Base-by-base conservation (phyloP, 2,888 invertebrate genomes). In the Pammene aurita region DNA sequence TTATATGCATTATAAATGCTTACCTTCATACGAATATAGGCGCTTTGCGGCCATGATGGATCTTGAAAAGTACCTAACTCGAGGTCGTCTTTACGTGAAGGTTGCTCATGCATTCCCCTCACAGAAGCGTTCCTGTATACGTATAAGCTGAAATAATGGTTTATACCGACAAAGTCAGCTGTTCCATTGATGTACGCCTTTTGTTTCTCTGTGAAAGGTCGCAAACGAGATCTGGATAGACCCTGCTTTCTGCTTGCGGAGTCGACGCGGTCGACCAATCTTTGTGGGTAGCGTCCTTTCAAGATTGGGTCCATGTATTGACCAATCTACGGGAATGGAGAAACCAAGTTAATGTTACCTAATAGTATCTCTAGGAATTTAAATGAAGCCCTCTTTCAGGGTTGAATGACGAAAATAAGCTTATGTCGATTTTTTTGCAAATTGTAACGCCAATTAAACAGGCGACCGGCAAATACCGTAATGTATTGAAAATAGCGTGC, bases 221-320 rank as follows among this genome's bases (percentile, higher is more conserved):
- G 72, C 0, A 80, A 72, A 41, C 80, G 67, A n/a, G 78, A 77
- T 4, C 62, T 42, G 11, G 58, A 66, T 7, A 70, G 72, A 0
- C 79, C 78, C 70, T 80, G 77, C 0, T 46, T 58, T 1, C 62
- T 18, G 60, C 80, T 80, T 0, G 70, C 72, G 10, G 72, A 72
- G 1, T 74, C 77, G 0, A 80, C 71, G n/a, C 74, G 66, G 2
- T 75, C 67, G 11, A 73, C 73, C 48, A 80, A 13, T 0, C 73
- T 69, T 38, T 74, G 63, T 5, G 79, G 80, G 55, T 77, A 80
- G 64, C 74, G 72, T 11, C 78, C 78, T 44, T 74, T 61, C 34
- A 74, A 77, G 62, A 80, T 72, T 5, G 79, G 79, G 41, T 79
- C 71, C 60, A 74, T 73, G 64, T 75, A 79, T 60, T 74, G 74